phyloP scores from a whole-genome alignment of 2,113 vertebrate species.

The Lipotes vexillifer region DNA sequence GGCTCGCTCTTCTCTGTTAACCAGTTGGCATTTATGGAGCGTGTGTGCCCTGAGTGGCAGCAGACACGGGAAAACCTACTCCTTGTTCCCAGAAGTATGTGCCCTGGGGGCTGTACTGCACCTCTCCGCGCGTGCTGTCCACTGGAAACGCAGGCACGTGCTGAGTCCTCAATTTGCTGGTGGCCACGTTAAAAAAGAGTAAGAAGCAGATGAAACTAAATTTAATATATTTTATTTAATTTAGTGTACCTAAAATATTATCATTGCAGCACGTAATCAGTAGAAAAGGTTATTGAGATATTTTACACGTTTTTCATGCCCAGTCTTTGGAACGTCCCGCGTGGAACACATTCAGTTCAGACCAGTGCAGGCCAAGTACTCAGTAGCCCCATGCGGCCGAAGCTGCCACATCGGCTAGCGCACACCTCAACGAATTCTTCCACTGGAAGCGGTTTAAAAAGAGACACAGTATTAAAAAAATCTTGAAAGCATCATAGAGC shows the following conservation, averaged over 20 bases:
- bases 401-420: rapidly evolving
- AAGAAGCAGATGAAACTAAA: neutral
- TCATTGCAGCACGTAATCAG: no score
- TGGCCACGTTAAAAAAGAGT: neutral
- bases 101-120: no score
- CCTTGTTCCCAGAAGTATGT: neutral
- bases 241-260: neutral
- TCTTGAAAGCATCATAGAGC: neutral
- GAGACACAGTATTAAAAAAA: neutral
- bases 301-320: neutral
- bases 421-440: neutral
- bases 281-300: rapidly evolving
- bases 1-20: no score
- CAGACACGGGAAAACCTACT: neutral
- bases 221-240: neutral
- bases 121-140: neutral
- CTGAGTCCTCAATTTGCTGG: rapidly evolving
- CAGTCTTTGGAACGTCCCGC: rapidly evolving
- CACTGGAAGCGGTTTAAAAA: no score
- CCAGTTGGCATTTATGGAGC: neutral
- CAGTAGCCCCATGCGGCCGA: neutral
- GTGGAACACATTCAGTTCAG: no score
- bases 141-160: rapidly evolving
- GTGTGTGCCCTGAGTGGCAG: rapidly evolving
- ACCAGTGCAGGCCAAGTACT: rapidly evolving